Conservation (phyloP, 1,140 invertebrate genomes). For the Asobara japonica region DNA sequence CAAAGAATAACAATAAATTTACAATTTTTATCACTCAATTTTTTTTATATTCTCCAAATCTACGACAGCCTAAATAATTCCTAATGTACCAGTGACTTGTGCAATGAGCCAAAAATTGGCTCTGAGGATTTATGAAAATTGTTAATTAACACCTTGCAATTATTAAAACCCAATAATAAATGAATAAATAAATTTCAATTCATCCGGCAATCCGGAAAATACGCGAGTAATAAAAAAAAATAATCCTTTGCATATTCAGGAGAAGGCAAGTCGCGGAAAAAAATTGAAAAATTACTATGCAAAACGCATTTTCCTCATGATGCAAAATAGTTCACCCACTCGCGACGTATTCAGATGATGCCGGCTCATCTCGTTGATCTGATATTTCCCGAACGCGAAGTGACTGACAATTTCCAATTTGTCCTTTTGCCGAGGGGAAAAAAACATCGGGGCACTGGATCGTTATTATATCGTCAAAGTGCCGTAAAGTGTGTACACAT, state of each 20-base stretch:
- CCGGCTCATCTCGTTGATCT: background rate
- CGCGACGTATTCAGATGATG: background rate
- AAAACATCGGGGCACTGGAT: background rate
- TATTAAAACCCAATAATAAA: too few species aligned
- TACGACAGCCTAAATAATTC: too few species aligned
- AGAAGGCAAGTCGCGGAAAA: background rate
- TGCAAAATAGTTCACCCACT: background rate
- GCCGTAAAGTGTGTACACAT: background rate
- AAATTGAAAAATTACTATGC: conserved; percentile 20
- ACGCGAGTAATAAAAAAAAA: conserved; percentile 1
- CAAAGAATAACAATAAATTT: background rate
- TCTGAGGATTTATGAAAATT: too few species aligned
- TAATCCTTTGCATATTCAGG: conserved; percentile 20
- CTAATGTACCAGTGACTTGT: too few species aligned
- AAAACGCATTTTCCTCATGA: conserved; percentile 8
- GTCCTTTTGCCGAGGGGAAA: background rate
- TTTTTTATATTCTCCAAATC: too few species aligned
- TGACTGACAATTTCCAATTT: background rate
- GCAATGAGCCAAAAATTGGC: background rate
- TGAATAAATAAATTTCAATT: too few species aligned
- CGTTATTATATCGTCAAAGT: background rate
- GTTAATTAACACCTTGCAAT: background rate
- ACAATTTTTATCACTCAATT: too few species aligned
- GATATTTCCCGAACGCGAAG: background rate
- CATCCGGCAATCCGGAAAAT: background rate